Evolutionary conservation across 2,797 vertebrate genomes (phyloP), one percentile per base, ranked within the genome.

Genomic region (Halcyon leucocephala): DNA sequence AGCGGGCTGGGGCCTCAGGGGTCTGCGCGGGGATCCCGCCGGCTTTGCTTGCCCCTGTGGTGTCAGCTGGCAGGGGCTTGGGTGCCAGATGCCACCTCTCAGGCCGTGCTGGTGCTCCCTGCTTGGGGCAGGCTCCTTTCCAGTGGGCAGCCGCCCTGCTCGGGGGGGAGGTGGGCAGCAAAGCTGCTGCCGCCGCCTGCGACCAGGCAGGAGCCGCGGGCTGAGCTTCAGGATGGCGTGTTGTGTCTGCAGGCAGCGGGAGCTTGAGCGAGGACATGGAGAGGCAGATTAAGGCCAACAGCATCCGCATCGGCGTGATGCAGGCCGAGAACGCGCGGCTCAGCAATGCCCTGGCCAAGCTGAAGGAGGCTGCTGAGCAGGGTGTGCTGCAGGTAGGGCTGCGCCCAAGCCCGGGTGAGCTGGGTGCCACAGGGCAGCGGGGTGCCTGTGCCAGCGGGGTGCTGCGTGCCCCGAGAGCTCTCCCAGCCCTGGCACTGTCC

Each of bases 181-280:
- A 51, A 18, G 67, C 12, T 42, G 62, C 33, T 41, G 54, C 69
- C 71, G 57, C 21, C 14, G 4, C 24, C 76, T 44, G 51, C 1
- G 5, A 62, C 55, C 62, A 33, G 51, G 82, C 14, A 26, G 37
- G 20, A 35, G 57, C 35, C 26, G 39, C 3, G 4, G 48, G 25
- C 39, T 41, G 42, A 58, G 26, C 44, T 67, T 44, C 1, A 3
- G 25, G 46, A 48, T 0, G 0, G 1, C 2, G 1, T 48, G 1
- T 60, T 70, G 90, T 29, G 19, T 77, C 64, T 42, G 52, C 96
- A 99, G 99, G 98, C 97, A 99, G 98, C 0, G 98, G 99, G 51
- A 97, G 98, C 35, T 82, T 99, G 64, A 91, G 98, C 0, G 94
- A 98, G 61, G 99, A 99, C 94, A 99, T 99, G 99, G 98, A 99